Conservation (phyloP, 2,888 invertebrate species). For the Xylota segnis region DNA sequence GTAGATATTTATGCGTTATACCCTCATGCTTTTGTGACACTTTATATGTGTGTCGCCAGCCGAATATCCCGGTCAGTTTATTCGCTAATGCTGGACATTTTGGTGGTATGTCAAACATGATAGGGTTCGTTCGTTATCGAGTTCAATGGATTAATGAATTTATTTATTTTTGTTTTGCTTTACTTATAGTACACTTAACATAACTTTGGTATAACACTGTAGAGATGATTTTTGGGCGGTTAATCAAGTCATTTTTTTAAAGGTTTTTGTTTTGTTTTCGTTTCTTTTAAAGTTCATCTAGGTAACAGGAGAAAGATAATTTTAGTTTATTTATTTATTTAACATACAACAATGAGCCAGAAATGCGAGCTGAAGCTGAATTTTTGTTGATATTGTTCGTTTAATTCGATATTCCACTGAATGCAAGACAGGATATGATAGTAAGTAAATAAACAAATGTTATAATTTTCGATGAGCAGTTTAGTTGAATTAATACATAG, state of each 20-base stretch:
- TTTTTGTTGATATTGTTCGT: not conserved
- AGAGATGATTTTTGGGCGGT: conserved; percentile 9
- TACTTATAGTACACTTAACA: conserved; percentile 58
- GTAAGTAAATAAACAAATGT: not conserved
- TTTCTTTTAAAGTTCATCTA: conserved; percentile 13
- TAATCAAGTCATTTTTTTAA: conserved; percentile 56
- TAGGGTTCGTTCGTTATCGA: conserved; percentile 26
- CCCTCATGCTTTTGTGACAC: conserved; percentile 91
- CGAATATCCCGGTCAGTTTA: conserved; percentile 90
- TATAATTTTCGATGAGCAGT: no score
- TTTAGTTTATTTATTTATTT: conserved; percentile 3
- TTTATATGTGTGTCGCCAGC: conserved; percentile 92
- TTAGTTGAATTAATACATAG: no score
- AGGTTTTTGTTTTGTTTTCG: not conserved
- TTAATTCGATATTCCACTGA: not conserved
- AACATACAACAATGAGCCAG: not conserved
- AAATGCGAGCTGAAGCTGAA: conserved; percentile 17
- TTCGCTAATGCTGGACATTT: conserved; percentile 91
- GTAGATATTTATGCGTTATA: conserved; percentile 84
- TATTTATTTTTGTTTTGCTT: conserved; percentile 46
- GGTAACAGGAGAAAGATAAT: not conserved
- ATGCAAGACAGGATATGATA: not conserved
- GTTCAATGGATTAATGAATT: conserved; percentile 19
- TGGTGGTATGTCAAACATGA: conserved; percentile 88
- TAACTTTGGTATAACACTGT: conserved; percentile 67